Evolutionary conservation across 2,113 vertebrate genomes (phyloP), one percentile per base, ranked within the genome.

Genomic region (Microtus richardsoni): DNA sequence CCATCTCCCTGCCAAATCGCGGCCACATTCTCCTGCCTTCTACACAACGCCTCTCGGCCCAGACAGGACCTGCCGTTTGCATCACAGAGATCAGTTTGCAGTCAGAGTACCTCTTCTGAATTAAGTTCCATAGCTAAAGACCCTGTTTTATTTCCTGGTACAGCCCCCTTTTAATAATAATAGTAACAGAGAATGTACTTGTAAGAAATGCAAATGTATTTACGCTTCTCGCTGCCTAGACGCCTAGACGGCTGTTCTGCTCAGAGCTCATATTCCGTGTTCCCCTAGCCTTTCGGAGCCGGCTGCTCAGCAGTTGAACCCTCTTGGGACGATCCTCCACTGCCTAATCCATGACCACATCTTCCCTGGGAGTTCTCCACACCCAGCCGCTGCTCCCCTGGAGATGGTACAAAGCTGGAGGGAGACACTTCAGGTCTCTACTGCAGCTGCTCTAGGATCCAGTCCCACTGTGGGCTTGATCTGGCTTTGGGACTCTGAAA

Each of bases 1-100:
- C 93, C 88, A 74, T 88, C 80, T 75, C 84, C 80, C 95, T 95
- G 96, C 96, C 97, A 97, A 97, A 75, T 41, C 93, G 36, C 58
- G 66, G 91, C 95, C 95, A 78, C 82, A 90, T 96, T 94, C 96
- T 88, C 84, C 70, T 60, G 89, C 77, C 41, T 75, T 95, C 87
- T 88, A 47, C 66, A 92, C 62, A 88, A 64, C 60, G 62, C 66
- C 84, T 82, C 93, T 94, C 88, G 71, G 92, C 54, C 82, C 93
- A 79, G 92, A 41, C 82, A 83, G 89, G 58, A 71, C 21, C 30
- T 89, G 92, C 58, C 75, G 95, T 93, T 96, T 91, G 71, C 82
- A 92, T 87, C 24, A 54, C 11, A 58, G 68, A 68, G 47, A 89
- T 80, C 47, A 64, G 74, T 41, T 70, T 95, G n/a, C 75, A 92